Evolutionary conservation across 2,113 vertebrate genomes (phyloP), one percentile per base, ranked within the genome.

Genomic region (Pycnonotus jocosus): DNA sequence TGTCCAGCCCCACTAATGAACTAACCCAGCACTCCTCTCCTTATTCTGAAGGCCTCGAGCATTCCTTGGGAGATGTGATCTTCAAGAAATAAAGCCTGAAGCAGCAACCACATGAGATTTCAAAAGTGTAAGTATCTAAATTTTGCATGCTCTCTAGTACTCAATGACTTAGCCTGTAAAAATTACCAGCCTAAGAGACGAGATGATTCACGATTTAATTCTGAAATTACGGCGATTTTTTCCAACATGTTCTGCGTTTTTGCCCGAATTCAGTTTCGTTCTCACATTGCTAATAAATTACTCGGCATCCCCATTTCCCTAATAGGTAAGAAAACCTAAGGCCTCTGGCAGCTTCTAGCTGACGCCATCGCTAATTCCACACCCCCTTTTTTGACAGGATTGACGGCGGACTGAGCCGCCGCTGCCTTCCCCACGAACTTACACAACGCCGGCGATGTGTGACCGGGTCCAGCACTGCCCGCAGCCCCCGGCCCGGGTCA

Each of bases 271-370:
- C 50, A 15, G 12, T 62, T 77, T 50, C 22, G 10, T n/a, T 53
- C 11, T 3, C 81, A 61, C 74, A 81, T 58, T 66, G 62, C n/a
- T 13, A 42, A 19, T 9, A 48, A 66, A 87, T 81, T 51, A 74
- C 68, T 18, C 81, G 70, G 31, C 77, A 66, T 61, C 93, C 94
- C 91, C 84, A 96, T 88, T 97, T 97, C 96, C 97, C 97, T 97
- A 98, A 97, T 96, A 97, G 97, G 97, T 95, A 95, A 94, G 96
- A 95, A 97, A 97, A 89, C 66, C 95, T 81, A 90, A 50, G 88
- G 96, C 95, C 97, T 96, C 95, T 51, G 90, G 95, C 68, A 93
- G 97, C 91, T 96, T 88, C 96, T 80, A 61, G 95, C 96, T 95
- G 96, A 97, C 93, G 97, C 97, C 96, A 95, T 37, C 27, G 73